Base-by-base conservation (phyloP, 1,140 invertebrate genomes). In the Solenopsis fugax region DNA sequence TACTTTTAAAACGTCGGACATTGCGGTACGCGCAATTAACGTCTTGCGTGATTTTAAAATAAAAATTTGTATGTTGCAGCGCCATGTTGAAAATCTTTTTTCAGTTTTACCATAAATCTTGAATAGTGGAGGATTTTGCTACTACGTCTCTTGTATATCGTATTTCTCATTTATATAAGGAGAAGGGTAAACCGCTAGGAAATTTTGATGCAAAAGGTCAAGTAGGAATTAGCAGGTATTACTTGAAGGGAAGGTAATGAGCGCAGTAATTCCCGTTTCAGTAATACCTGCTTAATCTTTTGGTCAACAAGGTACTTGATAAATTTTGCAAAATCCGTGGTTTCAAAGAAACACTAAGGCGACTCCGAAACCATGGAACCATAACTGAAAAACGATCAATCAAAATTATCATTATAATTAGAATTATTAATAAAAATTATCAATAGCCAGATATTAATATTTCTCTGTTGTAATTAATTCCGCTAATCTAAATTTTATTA, bases 141-240 rank as follows among this genome's bases (percentile, higher is more conserved):
- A 16, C 16, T 41, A 65, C 34, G 48, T 73, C 24, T 50, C 16
- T 48, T 12, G n/a, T 41, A 73, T 18, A 34, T 72, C 24, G 4
- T 60, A 78, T 85, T 65, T 80, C 34, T 64, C 73, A 41, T 75
- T 76, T 80, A 54, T 56, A 52, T 45, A 75, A 50, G 21, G 1
- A 56, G n/a, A 52, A 54, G 45, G 21, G 60, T 41, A 85, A 85
- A 81, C 52, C 75, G 21, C 48, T 29, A 41, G 41, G 24, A 34
- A 85, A 85, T 85, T 76, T 85, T 67, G 48, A 80, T 60, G 13
- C 48, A 62, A 9, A n/a, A 50, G 56, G 80, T 84, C 41, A 84
- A 84, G 54, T 37, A 62, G 69, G 69, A 84, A 84, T 84, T 73
- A 73, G 18, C 41, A n/a, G 18, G 37, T 60, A 73, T 58, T 84